Conservation (phyloP, 1,140 invertebrate species). For the Hypsibius dujardini region DNA sequence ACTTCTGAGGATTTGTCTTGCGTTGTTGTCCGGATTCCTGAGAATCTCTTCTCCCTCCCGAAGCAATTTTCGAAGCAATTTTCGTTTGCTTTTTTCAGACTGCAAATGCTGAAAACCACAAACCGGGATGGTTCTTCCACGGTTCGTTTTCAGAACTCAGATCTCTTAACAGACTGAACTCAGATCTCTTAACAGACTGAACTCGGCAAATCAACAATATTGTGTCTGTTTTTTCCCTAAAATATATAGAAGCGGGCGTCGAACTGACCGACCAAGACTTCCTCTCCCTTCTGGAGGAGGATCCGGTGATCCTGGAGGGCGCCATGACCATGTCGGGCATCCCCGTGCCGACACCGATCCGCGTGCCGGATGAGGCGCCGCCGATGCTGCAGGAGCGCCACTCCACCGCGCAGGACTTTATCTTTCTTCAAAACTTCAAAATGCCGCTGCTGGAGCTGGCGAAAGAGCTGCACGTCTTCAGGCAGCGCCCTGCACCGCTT, state of each 20-base stretch:
- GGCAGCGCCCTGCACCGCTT: no score
- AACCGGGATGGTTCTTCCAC: background rate
- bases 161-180: no score
- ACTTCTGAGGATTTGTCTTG: no score
- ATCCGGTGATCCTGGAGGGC: background rate
- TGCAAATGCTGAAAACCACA: background rate
- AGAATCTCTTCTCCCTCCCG: no score
- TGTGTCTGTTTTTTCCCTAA: no score
- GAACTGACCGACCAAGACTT: slow-evolving; percentile 14
- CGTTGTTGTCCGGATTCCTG: no score
- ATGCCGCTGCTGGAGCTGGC: background rate
- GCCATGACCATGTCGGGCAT: background rate
- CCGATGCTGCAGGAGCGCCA: background rate
- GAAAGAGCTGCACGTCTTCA: background rate
- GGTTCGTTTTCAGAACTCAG: background rate
- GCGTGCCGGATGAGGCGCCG: background rate
- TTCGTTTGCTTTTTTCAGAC: slow-evolving; percentile 2
- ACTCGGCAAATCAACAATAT: no score
- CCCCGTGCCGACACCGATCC: background rate
- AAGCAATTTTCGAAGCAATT: no score
- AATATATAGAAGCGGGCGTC: background rate
- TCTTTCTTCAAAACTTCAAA: slow-evolving; percentile 7
- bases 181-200: background rate
- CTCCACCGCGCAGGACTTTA: background rate
- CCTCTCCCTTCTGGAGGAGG: background rate